Percentiles rank a stretch among this genome's conserved stretches.
These are phyloP conservation scores for Drosophila sturtevanti DNA, from an alignment of 1,140 invertebrate genomes.

Conservation along the genomic window DNA sequence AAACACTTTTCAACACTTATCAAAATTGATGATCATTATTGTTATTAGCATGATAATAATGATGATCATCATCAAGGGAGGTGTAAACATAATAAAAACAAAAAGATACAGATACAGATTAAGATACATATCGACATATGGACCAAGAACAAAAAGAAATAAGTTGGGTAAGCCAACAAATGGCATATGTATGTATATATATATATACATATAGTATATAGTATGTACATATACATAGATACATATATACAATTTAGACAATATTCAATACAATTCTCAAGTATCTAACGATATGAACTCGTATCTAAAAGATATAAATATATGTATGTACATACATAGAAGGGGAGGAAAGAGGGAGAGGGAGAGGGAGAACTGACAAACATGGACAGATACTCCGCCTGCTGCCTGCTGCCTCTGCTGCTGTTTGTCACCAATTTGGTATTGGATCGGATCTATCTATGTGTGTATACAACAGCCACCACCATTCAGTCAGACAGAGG, in stretches of 20 bases:
- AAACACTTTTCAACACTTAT: conserved; percentile 57
- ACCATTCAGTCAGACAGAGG: conserved; percentile 11
- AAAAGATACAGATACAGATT: conserved; percentile 34
- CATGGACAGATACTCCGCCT: not conserved
- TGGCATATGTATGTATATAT: not conserved
- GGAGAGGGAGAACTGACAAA: not conserved
- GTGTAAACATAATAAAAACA: conserved; percentile 74
- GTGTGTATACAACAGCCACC: not conserved
- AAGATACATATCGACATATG: not conserved
- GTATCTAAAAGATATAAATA: not conserved
- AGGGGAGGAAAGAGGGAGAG: not conserved
- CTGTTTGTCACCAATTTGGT: conserved; percentile 5
- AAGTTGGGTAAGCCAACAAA: conserved; percentile 1
- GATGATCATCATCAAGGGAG: conserved; percentile 51
- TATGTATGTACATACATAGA: not conserved
- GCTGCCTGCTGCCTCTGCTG: not conserved
- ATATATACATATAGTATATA: not conserved
- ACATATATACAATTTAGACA: not conserved
- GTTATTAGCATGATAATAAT: not conserved
- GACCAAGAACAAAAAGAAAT: not conserved
- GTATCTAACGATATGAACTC: not conserved
- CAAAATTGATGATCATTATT: not conserved
- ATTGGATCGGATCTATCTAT: not conserved
- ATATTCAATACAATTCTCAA: too few species aligned
- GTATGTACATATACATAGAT: not conserved